Conservation (phyloP, 2,113 vertebrate species). For the Anguilla rostrata region DNA sequence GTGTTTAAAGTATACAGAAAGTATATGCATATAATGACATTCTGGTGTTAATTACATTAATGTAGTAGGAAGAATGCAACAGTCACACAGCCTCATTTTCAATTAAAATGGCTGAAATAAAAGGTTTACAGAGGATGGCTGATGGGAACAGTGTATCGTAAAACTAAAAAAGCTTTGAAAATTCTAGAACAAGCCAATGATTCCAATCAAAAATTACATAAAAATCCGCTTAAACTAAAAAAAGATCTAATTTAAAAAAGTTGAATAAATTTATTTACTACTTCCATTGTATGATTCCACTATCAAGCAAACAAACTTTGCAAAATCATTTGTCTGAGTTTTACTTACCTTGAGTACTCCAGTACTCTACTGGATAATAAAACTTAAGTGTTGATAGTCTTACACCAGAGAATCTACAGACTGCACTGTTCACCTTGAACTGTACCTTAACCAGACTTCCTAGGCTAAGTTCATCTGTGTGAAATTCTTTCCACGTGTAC, state of each 20-base stretch:
- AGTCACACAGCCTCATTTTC: constrained; percentile 13
- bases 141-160: neutral
- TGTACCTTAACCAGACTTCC: neutral
- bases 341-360: constrained; percentile 13
- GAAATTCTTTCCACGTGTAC: neutral
- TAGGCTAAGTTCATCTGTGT: neutral
- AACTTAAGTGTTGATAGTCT: neutral
- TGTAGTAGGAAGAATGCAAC: neutral
- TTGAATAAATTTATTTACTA: neutral
- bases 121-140: neutral
- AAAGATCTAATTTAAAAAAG: neutral
- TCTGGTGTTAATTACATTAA: neutral
- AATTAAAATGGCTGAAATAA: constrained; percentile 9
- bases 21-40: neutral
- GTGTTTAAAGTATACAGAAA: neutral
- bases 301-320: neutral
- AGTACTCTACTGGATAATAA: constrained; percentile 1
- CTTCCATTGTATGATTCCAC: neutral
- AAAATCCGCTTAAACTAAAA: neutral
- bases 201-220: neutral
- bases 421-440: neutral
- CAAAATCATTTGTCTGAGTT: neutral
- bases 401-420: neutral
- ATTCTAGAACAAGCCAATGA: neutral
- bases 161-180: neutral